phyloP scores from a whole-genome alignment of 2,113 vertebrate species.

The Lampris incognitus region DNA sequence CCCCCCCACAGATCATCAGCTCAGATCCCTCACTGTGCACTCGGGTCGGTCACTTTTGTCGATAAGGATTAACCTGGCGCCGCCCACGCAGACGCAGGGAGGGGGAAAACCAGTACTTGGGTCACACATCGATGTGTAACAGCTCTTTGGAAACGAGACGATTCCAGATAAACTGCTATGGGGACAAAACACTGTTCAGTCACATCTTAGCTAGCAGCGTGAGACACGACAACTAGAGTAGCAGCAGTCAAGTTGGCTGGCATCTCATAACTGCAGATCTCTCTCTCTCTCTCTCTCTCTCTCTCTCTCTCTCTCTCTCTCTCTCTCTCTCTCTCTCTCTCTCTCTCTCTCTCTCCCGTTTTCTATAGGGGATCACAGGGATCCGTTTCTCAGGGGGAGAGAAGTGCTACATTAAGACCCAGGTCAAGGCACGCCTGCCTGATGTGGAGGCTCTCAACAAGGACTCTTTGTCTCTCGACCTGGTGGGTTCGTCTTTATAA shows the following conservation, averaged over 20 bases:
- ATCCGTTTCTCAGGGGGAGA: slow-evolving; percentile 93
- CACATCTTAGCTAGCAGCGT: too few species aligned
- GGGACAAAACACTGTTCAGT: too few species aligned
- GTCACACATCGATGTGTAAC: too few species aligned
- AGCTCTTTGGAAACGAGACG: too few species aligned
- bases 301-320: too few species aligned
- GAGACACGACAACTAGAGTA: too few species aligned
- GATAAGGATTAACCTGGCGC: not conserved
- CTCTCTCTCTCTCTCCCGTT: not conserved
- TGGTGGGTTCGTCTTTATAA: slow-evolving; percentile 83
- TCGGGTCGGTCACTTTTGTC: not conserved
- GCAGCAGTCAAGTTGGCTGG: too few species aligned
- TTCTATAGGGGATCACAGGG: slow-evolving; percentile 89
- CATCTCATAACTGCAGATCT: too few species aligned
- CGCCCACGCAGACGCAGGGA: not conserved
- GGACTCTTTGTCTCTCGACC: slow-evolving; percentile 86
- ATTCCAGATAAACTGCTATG: too few species aligned
- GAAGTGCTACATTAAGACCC: slow-evolving; percentile 95
- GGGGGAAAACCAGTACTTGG: not conserved
- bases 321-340: not conserved
- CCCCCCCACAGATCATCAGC: not conserved
- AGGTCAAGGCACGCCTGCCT: slow-evolving; percentile 90
- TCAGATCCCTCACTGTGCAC: not conserved
- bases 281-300: too few species aligned
- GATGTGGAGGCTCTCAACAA: slow-evolving; percentile 87